Evolutionary conservation across 1,140 invertebrate genomes (phyloP).

Genomic region (Hypsibius dujardini): DNA sequence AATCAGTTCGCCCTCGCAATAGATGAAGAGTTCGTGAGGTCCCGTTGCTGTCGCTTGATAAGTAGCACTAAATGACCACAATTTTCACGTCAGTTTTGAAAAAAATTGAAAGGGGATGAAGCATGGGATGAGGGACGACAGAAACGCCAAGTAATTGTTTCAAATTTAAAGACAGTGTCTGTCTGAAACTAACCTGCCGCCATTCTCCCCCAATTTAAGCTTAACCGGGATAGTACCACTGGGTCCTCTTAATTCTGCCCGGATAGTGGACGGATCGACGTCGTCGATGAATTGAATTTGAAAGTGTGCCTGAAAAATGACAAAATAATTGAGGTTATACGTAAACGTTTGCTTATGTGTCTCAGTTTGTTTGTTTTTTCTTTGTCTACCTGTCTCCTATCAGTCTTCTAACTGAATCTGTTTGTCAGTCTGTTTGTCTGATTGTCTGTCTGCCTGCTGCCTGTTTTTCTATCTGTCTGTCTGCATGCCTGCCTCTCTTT

Average conservation of each 20-base stretch:
- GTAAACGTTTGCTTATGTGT: too few relatives aligned
- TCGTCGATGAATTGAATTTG: constrained; percentile 58
- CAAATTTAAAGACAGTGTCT: too few relatives aligned
- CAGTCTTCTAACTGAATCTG: not conserved
- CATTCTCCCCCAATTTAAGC: constrained; percentile 46
- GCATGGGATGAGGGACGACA: too few relatives aligned
- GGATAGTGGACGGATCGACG: constrained; percentile 54
- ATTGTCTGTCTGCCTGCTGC: too few relatives aligned
- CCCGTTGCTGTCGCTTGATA: constrained; percentile 76
- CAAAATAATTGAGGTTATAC: not conserved
- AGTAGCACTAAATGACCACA: constrained; percentile 39
- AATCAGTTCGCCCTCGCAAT: constrained; percentile 45
- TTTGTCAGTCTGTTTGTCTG: not conserved
- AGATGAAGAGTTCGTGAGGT: constrained; percentile 60
- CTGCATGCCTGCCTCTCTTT: not conserved
- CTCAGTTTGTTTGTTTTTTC: not conserved
- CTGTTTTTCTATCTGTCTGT: not conserved
- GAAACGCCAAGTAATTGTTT: too few relatives aligned
- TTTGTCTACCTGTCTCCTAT: not conserved
- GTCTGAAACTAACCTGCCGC: constrained; percentile 33
- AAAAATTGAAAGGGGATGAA: too few relatives aligned
- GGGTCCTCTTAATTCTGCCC: constrained; percentile 62
- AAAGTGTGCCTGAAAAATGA: constrained; percentile 50
- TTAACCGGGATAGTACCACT: constrained; percentile 43
- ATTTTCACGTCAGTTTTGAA: too few relatives aligned